These are phyloP conservation scores for Brachionus sp. DNA, from an alignment of 1,140 invertebrate genomes.

Conservation along the genomic window DNA sequence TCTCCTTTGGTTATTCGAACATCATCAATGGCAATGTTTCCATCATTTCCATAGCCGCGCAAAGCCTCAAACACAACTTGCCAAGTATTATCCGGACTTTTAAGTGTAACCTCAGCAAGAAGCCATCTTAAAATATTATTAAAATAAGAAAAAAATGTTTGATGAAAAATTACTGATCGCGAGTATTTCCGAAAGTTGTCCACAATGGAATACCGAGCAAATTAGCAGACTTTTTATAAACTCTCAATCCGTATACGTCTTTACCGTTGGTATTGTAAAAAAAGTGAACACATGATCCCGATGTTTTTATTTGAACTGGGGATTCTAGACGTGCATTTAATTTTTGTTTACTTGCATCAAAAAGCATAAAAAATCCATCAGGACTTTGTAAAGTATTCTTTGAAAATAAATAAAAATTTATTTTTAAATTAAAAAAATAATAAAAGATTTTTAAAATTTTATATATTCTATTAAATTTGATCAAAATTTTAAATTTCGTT, in stretches of 20 bases:
- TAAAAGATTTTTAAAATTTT: background rate
- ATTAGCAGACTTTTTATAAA: conserved; percentile 47
- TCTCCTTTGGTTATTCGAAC: background rate
- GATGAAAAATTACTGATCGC: conserved; percentile 49
- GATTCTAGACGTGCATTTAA: background rate
- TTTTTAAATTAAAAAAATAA: background rate
- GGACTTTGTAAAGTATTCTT: conserved; percentile 2
- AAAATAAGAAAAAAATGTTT: background rate
- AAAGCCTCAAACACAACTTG: conserved; percentile 29
- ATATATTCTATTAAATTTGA: background rate
- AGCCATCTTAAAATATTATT: background rate
- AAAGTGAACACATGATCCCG: conserved; percentile 39
- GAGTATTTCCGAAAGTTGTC: conserved; percentile 50
- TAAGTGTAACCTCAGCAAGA: conserved; percentile 7
- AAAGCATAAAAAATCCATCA: conserved; percentile 27
- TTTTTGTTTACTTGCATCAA: conserved; percentile 19
- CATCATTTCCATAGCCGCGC: background rate
- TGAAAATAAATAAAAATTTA: background rate
- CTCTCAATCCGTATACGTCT: conserved; percentile 41
- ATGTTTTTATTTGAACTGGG: conserved; percentile 22
- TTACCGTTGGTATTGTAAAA: conserved; percentile 19
- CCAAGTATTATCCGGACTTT: conserved; percentile 39
- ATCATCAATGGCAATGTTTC: conserved; percentile 46
- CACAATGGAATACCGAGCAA: conserved; percentile 47
- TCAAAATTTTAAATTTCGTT: background rate